Evolutionary conservation across 1,140 invertebrate genomes (phyloP).

Genomic region (Physella acuta): DNA sequence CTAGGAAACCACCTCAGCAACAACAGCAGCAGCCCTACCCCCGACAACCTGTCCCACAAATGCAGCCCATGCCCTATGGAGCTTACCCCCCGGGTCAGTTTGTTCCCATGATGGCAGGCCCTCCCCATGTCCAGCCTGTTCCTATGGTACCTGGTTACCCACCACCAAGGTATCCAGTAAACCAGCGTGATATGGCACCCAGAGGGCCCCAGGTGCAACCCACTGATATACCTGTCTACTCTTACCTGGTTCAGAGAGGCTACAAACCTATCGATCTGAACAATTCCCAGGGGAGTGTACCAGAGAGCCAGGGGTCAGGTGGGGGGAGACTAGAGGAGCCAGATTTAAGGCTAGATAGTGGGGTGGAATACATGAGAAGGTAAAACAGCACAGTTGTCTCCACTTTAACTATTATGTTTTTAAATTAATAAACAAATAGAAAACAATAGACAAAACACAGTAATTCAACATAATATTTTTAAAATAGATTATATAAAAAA

Average conservation of each 20-base stretch:
- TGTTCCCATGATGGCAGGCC: constrained; percentile 12
- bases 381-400: too few relatives aligned
- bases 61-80: constrained; percentile 17
- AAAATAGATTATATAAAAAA: too few relatives aligned
- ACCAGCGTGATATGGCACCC: constrained; percentile 15
- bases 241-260: constrained; percentile 43
- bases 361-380: constrained; percentile 23
- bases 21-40: constrained; percentile 6
- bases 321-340: constrained; percentile 3
- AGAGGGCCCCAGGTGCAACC: constrained; percentile 16
- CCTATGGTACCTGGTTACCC: constrained; percentile 15
- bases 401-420: too few relatives aligned
- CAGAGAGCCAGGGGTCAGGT: constrained; percentile 10
- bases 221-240: constrained; percentile 39
- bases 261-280: constrained; percentile 33
- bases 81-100: constrained; percentile 9
- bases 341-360: constrained; percentile 9
- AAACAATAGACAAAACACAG: too few relatives aligned
- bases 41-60: constrained; percentile 1
- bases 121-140: constrained; percentile 22
- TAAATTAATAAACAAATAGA: too few relatives aligned
- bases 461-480: too few relatives aligned
- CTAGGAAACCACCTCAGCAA: constrained; percentile 9
- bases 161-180: constrained; percentile 26
- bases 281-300: not conserved